Evolutionary conservation across 2,113 vertebrate species (phyloP).

Genomic region (Gallinago jamesoni): DNA sequence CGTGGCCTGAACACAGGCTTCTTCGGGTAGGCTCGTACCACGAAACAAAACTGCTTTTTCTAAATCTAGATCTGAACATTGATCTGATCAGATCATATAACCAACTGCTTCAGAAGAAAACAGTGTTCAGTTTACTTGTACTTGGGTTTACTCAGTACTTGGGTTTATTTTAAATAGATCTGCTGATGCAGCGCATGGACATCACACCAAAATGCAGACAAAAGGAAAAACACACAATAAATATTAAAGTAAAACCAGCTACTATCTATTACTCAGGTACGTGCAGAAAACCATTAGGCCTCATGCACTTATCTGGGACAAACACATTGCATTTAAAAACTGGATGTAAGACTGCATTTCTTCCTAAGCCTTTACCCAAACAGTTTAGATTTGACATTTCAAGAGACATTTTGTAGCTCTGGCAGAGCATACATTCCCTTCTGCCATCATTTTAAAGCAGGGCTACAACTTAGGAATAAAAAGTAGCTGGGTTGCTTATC

Average conservation of each 20-base stretch:
- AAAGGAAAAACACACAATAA: not conserved
- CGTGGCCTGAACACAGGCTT: not conserved
- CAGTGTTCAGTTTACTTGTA: not conserved
- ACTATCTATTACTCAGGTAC: not conserved
- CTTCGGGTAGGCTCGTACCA: not conserved
- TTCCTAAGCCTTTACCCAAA: constrained; percentile 1
- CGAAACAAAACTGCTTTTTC: not conserved
- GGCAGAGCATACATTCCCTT: not conserved
- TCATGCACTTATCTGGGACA: not conserved
- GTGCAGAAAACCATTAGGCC: not conserved
- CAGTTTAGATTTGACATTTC: constrained; percentile 11
- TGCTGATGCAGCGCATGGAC: not conserved
- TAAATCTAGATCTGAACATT: not conserved
- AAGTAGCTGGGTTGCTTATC: not conserved
- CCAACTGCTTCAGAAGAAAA: not conserved
- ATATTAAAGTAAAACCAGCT: not conserved
- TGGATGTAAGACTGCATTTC: not conserved
- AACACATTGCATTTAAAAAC: not conserved
- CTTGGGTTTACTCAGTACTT: not conserved
- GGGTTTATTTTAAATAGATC: not conserved
- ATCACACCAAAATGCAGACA: not conserved
- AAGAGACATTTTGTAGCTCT: not conserved
- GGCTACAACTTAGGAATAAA: not conserved
- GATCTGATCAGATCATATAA: not conserved
- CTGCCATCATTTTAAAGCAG: not conserved